Base-by-base conservation (phyloP, 1,140 invertebrate species). In the Pogonomyrmex californicus region DNA sequence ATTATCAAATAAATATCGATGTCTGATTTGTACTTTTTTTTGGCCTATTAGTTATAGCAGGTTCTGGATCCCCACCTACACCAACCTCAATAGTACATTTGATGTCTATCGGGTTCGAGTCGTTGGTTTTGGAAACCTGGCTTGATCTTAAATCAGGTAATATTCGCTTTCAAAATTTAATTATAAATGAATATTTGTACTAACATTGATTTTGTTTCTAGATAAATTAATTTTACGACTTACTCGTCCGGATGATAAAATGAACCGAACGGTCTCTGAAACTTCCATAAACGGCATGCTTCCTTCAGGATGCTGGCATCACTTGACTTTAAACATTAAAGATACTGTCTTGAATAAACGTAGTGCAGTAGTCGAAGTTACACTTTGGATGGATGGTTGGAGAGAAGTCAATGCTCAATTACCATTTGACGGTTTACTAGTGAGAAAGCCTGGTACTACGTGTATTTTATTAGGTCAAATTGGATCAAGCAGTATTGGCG, bases 251-350 rank as follows among this genome's bases (percentile, higher is more conserved):
- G 96, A 97, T 81, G 94, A 95, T 49, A 95, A 95, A 63, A 95
- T 90, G 56, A 95, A 96, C 92, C 95, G 96, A 75, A 94, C 96
- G 3, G 93, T 97, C 38, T 96, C 96, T 30, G 96, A 96, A 90
- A 95, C 95, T 38, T 95, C 95, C 4, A 93, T 96, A 23, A 95
- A 93, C 62, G 95, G 94, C 17, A 93, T 95, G 58, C 86, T 96
- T 49, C 93, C 96, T 23, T 93, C 95, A 2, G 95, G 95, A 54
- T 91, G 94, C 7, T 97, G 97, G 97, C 95, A 96, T 88, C 96
- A 97, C 91, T 91, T 97, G 54, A 96, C 96, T 36, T 91, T 97
- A 33, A 97, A 97, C 93, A 95, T 97, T 38, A 95, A 95, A 89
- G 96, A 97, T 88, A 95, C 94, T 0, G 94, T 97, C 54, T 94